Percentiles rank a stretch among this genome's conserved stretches.
phyloP scores from a whole-genome alignment of 2,888 invertebrate genomes.

The Acholoe squamosa region DNA sequence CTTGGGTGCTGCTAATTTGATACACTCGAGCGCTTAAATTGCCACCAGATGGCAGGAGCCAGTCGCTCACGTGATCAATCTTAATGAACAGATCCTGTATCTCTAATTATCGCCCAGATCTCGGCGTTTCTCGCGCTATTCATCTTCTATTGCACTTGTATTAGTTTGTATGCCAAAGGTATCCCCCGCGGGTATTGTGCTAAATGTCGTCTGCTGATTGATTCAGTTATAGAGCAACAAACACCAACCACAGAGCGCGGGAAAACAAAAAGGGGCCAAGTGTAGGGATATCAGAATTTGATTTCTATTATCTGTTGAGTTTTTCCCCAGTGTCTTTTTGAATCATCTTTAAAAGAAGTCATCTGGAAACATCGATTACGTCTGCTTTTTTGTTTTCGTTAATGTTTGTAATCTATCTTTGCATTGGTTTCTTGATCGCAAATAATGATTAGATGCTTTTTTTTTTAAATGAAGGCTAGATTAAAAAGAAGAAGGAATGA shows the following conservation, averaged over 20 bases:
- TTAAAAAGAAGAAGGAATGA: no score
- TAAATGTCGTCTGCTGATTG: not conserved
- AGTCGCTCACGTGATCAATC: constrained; percentile 49
- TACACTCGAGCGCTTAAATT: constrained; percentile 57
- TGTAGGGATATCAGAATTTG: not conserved
- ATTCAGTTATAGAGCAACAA: constrained; percentile 23
- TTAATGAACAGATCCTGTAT: constrained; percentile 24
- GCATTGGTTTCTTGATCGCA: not conserved
- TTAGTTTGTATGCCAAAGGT: constrained; percentile 35
- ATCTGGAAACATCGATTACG: constrained; percentile 19
- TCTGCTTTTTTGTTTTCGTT: not conserved
- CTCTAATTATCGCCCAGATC: constrained; percentile 44
- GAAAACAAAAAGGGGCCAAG: not conserved
- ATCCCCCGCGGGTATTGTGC: not conserved
- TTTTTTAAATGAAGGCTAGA: not conserved
- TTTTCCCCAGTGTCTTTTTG: not conserved
- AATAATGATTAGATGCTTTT: not conserved
- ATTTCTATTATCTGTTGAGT: constrained; percentile 22
- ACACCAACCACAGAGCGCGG: not conserved
- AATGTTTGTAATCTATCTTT: constrained; percentile 35
- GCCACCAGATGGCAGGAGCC: constrained; percentile 36
- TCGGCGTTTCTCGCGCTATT: constrained; percentile 30
- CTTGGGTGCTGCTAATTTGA: constrained; percentile 49
- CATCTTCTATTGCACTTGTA: constrained; percentile 10
- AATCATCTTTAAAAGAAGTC: constrained; percentile 1